A percentile compares a stretch with the other conserved stretches of the same genome.
Evolutionary conservation across 2,888 invertebrate species (phyloP).

Genomic region (Buathra laborator): DNA sequence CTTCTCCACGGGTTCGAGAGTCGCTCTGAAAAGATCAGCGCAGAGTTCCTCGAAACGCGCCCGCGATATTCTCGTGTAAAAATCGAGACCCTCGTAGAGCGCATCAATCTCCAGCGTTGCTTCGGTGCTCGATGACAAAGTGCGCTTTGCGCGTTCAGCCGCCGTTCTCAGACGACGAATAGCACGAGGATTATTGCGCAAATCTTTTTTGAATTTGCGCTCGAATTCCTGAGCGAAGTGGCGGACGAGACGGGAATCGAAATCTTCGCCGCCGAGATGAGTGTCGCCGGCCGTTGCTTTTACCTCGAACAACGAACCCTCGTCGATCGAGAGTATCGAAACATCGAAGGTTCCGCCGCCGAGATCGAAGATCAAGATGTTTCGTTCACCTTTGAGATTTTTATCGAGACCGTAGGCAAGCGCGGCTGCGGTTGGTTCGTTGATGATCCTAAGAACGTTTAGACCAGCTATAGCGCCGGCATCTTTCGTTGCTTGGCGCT

Average conservation of each 20-base stretch:
- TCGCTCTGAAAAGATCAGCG: conserved; percentile 90
- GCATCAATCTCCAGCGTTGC: conserved; percentile 92
- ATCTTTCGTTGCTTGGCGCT: conserved; percentile 90
- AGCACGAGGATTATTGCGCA: conserved; percentile 89
- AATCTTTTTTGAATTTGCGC: conserved; percentile 90
- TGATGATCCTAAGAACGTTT: conserved; percentile 89
- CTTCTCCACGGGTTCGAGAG: conserved; percentile 92
- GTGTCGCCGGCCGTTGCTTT: conserved; percentile 94
- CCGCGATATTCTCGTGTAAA: conserved; percentile 90
- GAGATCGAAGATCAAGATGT: conserved; percentile 89
- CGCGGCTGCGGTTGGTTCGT: conserved; percentile 88
- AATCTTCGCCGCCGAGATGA: conserved; percentile 88
- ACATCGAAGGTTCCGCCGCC: conserved; percentile 92
- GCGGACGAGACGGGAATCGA: conserved; percentile 88
- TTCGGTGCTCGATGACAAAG: conserved; percentile 91
- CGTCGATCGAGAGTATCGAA: conserved; percentile 93
- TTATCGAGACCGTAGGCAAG: conserved; percentile 90
- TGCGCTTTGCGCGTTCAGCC: conserved; percentile 92
- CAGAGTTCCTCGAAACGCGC: conserved; percentile 92
- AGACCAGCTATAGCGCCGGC: conserved; percentile 89
- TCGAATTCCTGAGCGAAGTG: conserved; percentile 90
- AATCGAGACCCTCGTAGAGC: conserved; percentile 91
- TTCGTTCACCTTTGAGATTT: conserved; percentile 88
- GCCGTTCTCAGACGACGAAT: conserved; percentile 90
- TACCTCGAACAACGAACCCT: conserved; percentile 91